Percentiles rank a stretch among this genome's conserved stretches.
phyloP scores from a whole-genome alignment of 2,888 invertebrate genomes.

The Hirtodrosophila duncani region DNA sequence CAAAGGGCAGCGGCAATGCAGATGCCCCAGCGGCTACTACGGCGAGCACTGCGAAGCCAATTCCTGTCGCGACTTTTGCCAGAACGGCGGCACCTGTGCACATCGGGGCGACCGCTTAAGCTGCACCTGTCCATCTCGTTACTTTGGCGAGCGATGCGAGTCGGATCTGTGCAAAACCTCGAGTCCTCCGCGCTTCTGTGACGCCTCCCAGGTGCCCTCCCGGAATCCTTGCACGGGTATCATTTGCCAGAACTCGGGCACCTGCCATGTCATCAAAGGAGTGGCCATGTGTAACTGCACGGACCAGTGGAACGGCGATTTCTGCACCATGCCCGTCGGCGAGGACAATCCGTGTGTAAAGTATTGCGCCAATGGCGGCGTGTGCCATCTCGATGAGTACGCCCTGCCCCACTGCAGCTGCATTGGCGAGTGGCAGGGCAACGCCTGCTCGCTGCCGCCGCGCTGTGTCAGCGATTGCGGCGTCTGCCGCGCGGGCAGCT shows the following conservation, averaged over 20 bases:
- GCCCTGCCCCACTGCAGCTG: conserved; percentile 80
- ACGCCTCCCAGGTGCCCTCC: conserved; percentile 66
- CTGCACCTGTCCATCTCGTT: conserved; percentile 75
- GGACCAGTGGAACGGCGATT: conserved; percentile 80
- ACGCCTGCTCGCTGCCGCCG: conserved; percentile 80
- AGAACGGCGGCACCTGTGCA: conserved; percentile 79
- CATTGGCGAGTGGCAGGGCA: conserved; percentile 81
- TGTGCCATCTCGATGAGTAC: conserved; percentile 81
- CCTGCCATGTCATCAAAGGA: conserved; percentile 79
- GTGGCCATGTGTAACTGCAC: conserved; percentile 80
- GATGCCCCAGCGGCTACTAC: conserved; percentile 73
- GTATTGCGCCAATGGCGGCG: conserved; percentile 81
- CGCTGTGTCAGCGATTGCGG: conserved; percentile 75
- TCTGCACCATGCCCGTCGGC: conserved; percentile 81
- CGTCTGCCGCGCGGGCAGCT: conserved; percentile 75
- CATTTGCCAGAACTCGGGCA: conserved; percentile 80
- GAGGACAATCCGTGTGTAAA: conserved; percentile 82
- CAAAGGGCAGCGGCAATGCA: conserved; percentile 76
- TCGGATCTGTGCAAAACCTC: conserved; percentile 79
- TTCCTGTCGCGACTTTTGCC: conserved; percentile 79
- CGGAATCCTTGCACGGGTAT: conserved; percentile 77
- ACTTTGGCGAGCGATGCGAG: conserved; percentile 79
- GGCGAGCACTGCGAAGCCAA: conserved; percentile 80
- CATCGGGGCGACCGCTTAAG: conserved; percentile 62
- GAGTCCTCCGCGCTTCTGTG: conserved; percentile 76